Evolutionary conservation across 2,113 vertebrate genomes (phyloP).

Genomic region (Microtus oregoni): DNA sequence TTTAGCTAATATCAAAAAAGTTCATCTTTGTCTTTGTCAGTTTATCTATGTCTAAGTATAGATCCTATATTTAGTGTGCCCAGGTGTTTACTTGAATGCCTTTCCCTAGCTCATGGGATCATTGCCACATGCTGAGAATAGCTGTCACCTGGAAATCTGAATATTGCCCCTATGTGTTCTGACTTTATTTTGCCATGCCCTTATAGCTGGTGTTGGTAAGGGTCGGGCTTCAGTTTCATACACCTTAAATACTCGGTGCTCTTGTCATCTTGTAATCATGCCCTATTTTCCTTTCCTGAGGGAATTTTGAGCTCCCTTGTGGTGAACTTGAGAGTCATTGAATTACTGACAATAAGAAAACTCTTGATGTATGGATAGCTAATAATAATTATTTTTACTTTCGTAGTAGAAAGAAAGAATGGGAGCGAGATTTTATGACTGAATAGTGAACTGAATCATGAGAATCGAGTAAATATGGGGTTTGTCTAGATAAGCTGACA

Average conservation of each 20-base stretch:
- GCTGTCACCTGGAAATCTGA: not conserved
- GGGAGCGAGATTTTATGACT: not conserved
- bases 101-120: not conserved
- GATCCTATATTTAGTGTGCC: not conserved
- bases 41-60: not conserved
- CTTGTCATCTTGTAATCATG: not conserved
- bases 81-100: not conserved
- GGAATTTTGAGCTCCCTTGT: not conserved
- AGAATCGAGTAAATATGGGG: not conserved
- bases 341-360: not conserved
- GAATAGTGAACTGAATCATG: not conserved
- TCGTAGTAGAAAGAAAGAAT: not conserved
- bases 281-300: not conserved
- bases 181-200: not conserved
- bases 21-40: not conserved
- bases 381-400: not conserved
- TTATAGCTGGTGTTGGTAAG: constrained; percentile 2
- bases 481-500: not conserved
- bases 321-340: not conserved
- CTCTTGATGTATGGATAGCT: not conserved
- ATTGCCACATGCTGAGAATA: not conserved
- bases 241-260: not conserved
- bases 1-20: not conserved
- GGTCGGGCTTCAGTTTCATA: not conserved
- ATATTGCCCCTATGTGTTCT: not conserved